These are phyloP conservation scores for Cygnus buccinator DNA, from an alignment of 2,113 vertebrate species.

Conservation along the genomic window DNA sequence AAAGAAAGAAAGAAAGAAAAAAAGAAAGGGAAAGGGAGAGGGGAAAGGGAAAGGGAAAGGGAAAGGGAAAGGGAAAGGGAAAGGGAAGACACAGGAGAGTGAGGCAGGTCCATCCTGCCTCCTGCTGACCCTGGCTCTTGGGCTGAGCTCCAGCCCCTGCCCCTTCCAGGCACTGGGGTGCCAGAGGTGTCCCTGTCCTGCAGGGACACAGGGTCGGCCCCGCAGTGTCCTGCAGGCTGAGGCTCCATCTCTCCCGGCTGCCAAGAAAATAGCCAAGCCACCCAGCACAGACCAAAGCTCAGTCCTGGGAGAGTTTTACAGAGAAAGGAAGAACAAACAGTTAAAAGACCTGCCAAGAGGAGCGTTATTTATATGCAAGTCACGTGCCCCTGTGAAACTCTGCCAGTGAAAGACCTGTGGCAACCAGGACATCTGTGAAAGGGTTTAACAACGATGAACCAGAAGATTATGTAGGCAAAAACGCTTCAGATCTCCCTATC, in stretches of 20 bases:
- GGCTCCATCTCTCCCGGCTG: not conserved
- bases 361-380: not conserved
- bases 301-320: not conserved
- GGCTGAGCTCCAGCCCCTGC: not conserved
- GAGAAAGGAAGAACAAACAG: not conserved
- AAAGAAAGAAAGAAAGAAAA: not conserved
- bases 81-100: not conserved
- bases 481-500: not conserved
- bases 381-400: not conserved
- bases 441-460: not conserved
- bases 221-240: not conserved
- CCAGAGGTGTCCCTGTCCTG: not conserved
- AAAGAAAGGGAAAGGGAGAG: not conserved
- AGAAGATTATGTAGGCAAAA: not conserved
- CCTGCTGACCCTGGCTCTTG: not conserved
- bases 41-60: not conserved
- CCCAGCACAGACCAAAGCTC: not conserved
- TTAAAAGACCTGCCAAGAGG: not conserved
- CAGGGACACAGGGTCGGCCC: no score
- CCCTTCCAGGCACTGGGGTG: not conserved
- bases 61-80: not conserved
- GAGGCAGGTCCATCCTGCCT: not conserved
- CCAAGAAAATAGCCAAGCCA: not conserved
- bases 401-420: not conserved
- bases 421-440: slow-evolving; percentile 7